A percentile compares a stretch with the other conserved stretches of the same genome.
These are phyloP conservation scores for Trachurus trachurus DNA, from an alignment of 2,797 vertebrate genomes.

Conservation along the genomic window DNA sequence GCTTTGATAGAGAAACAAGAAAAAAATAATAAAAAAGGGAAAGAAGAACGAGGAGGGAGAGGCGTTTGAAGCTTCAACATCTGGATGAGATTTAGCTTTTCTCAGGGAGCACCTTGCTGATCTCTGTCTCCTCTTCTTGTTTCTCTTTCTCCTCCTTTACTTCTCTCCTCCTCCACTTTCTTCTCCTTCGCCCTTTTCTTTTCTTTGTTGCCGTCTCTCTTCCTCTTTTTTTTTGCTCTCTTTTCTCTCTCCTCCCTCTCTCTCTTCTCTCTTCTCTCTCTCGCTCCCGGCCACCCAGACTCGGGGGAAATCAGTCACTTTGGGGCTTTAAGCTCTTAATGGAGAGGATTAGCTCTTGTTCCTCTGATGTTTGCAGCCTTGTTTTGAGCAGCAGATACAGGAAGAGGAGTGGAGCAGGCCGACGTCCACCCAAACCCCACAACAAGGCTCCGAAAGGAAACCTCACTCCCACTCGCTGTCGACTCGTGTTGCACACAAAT, in stretches of 20 bases:
- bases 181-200: background rate
- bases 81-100: constrained; percentile 65
- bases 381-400: constrained; percentile 72
- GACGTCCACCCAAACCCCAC: constrained; percentile 56
- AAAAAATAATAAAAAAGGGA: background rate
- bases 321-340: constrained; percentile 76
- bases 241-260: background rate
- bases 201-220: constrained; percentile 1
- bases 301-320: constrained; percentile 58
- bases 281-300: constrained; percentile 71
- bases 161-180: background rate
- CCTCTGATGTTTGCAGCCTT: constrained; percentile 68
- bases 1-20: constrained; percentile 6
- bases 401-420: constrained; percentile 71
- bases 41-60: constrained; percentile 12
- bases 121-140: constrained; percentile 25
- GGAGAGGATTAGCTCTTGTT: constrained; percentile 71
- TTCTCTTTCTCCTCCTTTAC: background rate
- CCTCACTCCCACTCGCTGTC: constrained; percentile 39
- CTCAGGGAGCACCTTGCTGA: constrained; percentile 56
- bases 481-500: constrained; percentile 39
- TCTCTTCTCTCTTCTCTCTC: constrained; percentile 2
- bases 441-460: constrained; percentile 49
- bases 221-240: background rate
- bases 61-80: constrained; percentile 61